Base-by-base conservation (phyloP, 2,888 invertebrate species). In the Resseliella maxima region DNA sequence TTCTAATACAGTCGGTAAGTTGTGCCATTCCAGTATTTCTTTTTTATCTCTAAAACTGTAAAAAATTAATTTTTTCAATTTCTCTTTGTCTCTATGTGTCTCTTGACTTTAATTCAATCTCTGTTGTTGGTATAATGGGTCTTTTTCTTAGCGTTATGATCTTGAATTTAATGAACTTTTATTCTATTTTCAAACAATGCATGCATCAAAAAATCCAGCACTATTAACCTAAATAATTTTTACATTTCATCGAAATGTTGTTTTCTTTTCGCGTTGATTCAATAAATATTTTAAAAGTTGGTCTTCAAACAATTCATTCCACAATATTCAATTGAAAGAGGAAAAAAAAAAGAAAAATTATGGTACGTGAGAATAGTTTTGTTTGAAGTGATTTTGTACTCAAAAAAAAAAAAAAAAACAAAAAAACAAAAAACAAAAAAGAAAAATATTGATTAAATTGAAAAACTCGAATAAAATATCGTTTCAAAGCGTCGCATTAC, bases 71-170 rank as follows among this genome's bases (percentile, higher is more conserved):
- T n/a, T n/a, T 2, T 27, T 24, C 12, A 64, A 72, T 72, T 41
- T 64, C 31, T 87, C 81, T 83, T 85, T 86, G 15, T n/a, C 21
- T 54, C 2, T 35, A 12, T 38, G 2, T 35, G 27, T 8, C 24
- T 12, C 31, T 72, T 72, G 21, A n/a, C 38, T 81, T 87, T n/a
- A n/a, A n/a, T n/a, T n/a, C 87, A 92, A 93, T 94, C 15, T 92
- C 93, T 8, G 92, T 94, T 89, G 94, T 93, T 45, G 93, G 94
- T 35, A 92, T 93, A 27, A 89, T 93, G 50, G 93, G 93, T 0
- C 90, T 94, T 0, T 94, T 94, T 88, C 90, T 93, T 87, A 94
- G 94, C 1, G 94, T 93, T 36, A 93, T 93, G 88, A 91, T 93
- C 87, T 89, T 94, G 59, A 94, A 93, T 89, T 91, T 92, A 87